phyloP scores from a whole-genome alignment of 2,888 invertebrate species.

The Agonopterix subpropinquella region DNA sequence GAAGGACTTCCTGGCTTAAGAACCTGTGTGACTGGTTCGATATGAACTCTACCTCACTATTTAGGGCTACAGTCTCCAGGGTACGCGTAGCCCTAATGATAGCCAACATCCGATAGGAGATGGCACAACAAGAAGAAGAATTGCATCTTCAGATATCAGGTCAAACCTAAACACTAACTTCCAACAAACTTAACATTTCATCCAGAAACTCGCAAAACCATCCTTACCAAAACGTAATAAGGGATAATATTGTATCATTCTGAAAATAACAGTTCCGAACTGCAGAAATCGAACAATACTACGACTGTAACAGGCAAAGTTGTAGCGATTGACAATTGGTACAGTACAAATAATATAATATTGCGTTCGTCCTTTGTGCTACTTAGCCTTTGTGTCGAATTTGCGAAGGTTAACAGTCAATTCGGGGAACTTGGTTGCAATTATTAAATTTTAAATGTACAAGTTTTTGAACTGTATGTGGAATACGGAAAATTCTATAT shows the following conservation, averaged over 20 bases:
- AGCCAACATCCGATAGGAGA: too few species aligned
- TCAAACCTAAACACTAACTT: not conserved
- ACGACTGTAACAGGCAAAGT: slow-evolving; percentile 43
- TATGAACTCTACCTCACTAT: too few species aligned
- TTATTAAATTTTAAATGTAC: not conserved
- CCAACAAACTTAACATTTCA: not conserved
- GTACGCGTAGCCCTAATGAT: too few species aligned
- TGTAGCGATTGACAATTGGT: slow-evolving; percentile 51
- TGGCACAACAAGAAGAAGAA: too few species aligned
- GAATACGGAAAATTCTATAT: too few species aligned
- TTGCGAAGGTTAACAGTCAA: slow-evolving; percentile 14
- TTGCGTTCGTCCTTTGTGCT: slow-evolving; percentile 35
- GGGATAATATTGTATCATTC: not conserved
- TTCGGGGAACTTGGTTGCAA: slow-evolving; percentile 20
- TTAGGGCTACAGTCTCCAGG: too few species aligned
- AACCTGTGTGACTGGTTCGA: too few species aligned
- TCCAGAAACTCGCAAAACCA: not conserved
- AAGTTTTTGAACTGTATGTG: too few species aligned
- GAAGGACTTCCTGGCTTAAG: too few species aligned
- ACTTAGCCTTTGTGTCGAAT: slow-evolving; percentile 26
- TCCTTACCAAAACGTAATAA: not conserved
- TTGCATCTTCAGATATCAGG: not conserved
- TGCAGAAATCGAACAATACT: slow-evolving; percentile 40
- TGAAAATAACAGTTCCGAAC: slow-evolving; percentile 1
- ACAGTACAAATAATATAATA: slow-evolving; percentile 42